Conservation (phyloP, 1,140 invertebrate genomes). For the Drosophila auraria region DNA sequence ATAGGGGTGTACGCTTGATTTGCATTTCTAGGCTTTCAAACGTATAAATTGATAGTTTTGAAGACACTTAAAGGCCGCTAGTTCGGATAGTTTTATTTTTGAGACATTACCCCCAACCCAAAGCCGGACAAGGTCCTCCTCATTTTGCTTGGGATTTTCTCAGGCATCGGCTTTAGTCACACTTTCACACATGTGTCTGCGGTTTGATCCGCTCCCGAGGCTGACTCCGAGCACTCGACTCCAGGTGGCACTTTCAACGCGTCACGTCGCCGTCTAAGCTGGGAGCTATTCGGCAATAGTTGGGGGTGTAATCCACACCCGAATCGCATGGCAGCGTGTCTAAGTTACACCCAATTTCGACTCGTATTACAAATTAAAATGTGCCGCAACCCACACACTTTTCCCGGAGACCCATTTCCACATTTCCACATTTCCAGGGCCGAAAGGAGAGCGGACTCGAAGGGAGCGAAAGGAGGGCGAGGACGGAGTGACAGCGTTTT, state of each 20-base stretch:
- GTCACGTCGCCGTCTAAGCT: slow-evolving; percentile 1
- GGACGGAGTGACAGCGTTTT: slow-evolving; percentile 57
- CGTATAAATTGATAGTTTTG: no score
- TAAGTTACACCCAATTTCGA: slow-evolving; percentile 81
- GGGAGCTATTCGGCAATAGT: slow-evolving; percentile 22
- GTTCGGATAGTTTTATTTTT: no score
- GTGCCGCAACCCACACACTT: slow-evolving; percentile 65
- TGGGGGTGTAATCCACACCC: slow-evolving; percentile 74
- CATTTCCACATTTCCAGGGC: slow-evolving; percentile 10
- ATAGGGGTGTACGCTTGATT: no score
- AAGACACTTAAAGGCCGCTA: no score
- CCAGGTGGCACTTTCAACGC: slow-evolving; percentile 36
- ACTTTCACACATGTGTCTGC: slow-evolving; percentile 58
- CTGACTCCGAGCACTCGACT: slow-evolving; percentile 4
- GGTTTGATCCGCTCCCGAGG: slow-evolving; percentile 35
- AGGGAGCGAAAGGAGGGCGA: slow-evolving; percentile 10
- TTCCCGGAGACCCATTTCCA: slow-evolving; percentile 25
- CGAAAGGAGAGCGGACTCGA: background rate
- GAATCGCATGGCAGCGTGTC: slow-evolving; percentile 64
- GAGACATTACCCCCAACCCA: no score
- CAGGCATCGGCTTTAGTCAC: slow-evolving; percentile 56
- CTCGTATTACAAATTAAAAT: slow-evolving; percentile 85
- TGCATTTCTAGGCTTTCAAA: no score
- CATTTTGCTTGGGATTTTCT: slow-evolving; percentile 5
- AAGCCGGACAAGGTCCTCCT: background rate